phyloP scores from a whole-genome alignment of 2,888 invertebrate species.

The Lasioglossum zephyrum region DNA sequence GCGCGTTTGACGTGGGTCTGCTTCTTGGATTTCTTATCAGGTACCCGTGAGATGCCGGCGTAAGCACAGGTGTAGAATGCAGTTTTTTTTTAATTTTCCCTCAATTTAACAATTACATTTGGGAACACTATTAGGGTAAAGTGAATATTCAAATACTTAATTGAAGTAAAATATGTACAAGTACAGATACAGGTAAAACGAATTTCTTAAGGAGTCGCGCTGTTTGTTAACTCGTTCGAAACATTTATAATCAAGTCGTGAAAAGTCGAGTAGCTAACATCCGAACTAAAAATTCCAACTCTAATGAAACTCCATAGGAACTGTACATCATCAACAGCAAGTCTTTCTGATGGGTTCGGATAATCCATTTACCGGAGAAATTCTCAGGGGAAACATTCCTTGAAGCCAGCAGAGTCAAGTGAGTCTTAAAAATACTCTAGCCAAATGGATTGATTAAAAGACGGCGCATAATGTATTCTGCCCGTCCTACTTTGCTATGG shows the following conservation, averaged over 20 bases:
- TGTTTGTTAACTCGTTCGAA: background rate
- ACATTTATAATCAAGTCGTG: background rate
- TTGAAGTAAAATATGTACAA: no score
- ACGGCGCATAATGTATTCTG: background rate
- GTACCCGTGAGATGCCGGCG: background rate
- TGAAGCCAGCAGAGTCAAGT: background rate
- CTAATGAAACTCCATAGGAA: background rate
- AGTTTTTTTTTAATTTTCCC: background rate
- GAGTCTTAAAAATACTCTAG: background rate
- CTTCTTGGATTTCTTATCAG: background rate
- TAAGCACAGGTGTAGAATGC: background rate
- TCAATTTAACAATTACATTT: background rate
- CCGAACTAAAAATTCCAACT: background rate
- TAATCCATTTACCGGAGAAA: conserved; percentile 2
- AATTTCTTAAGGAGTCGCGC: background rate
- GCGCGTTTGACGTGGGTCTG: background rate
- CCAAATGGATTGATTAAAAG: conserved; percentile 1
- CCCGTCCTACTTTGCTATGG: background rate
- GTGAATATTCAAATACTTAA: background rate
- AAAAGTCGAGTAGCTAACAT: background rate
- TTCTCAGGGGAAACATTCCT: background rate
- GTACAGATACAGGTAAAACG: background rate
- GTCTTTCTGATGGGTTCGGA: background rate
- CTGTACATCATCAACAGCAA: background rate
- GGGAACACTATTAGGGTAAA: background rate